Percentiles rank a stretch among this genome's conserved stretches.
Conservation (phyloP, 2,797 vertebrate species). For the Artibeus jamaicensis region DNA sequence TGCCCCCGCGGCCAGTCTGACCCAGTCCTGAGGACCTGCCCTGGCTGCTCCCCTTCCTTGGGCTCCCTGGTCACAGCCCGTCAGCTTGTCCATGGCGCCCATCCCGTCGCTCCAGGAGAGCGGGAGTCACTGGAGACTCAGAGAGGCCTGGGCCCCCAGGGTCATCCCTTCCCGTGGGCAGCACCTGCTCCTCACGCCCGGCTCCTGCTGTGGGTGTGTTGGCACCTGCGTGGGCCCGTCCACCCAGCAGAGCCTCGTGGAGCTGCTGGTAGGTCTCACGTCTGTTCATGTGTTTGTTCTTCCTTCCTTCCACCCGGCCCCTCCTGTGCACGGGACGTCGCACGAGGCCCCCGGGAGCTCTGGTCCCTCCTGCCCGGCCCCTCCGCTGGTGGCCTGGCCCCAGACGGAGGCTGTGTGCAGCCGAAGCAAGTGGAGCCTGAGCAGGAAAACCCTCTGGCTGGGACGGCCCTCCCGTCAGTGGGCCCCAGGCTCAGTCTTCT, state of each 20-base stretch:
- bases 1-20: neutral
- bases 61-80: neutral
- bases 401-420: neutral
- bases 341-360: neutral
- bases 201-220: too few species aligned
- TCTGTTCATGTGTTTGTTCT: neutral
- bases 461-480: neutral
- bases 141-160: neutral
- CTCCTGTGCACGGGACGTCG: neutral
- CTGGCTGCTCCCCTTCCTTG: neutral
- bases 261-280: rapidly evolving
- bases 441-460: neutral
- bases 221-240: neutral
- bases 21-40: neutral
- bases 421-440: neutral
- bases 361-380: neutral
- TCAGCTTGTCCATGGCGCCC: neutral
- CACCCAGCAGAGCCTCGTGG: neutral
- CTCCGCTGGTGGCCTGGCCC: neutral
- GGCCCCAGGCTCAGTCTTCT: neutral
- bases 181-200: rapidly evolving
- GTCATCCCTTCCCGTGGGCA: too few species aligned
- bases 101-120: neutral
- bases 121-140: neutral
- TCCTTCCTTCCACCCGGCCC: neutral